phyloP scores from a whole-genome alignment of 1,140 invertebrate genomes.

The Habropoda laboriosa region DNA sequence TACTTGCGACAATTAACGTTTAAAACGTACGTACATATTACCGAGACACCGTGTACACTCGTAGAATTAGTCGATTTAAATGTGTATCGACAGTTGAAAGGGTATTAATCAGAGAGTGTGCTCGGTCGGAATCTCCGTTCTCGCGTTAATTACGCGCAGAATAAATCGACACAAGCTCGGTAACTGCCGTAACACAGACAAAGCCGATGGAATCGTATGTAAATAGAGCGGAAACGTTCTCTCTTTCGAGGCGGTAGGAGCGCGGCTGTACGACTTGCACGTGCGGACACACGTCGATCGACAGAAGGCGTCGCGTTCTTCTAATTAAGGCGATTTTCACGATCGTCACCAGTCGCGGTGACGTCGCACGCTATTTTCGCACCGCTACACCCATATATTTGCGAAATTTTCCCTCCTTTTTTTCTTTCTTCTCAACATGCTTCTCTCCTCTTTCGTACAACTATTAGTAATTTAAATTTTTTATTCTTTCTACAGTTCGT shows the following conservation, averaged over 20 bases:
- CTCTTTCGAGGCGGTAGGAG: constrained; percentile 12
- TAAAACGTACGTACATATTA: too few species aligned
- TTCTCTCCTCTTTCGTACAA: too few species aligned
- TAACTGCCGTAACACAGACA: neutral
- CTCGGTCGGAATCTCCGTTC: neutral
- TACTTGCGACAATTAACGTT: too few species aligned
- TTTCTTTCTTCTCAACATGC: neutral
- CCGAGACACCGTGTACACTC: too few species aligned
- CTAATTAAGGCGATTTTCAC: constrained; percentile 48
- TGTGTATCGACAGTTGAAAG: constrained; percentile 11
- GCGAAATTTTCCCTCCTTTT: neutral
- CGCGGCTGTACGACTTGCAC: constrained; percentile 22
- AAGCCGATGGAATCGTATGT: constrained; percentile 14
- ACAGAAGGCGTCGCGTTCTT: neutral
- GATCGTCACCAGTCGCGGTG: constrained; percentile 31
- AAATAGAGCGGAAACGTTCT: constrained; percentile 47
- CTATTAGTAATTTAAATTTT: too few species aligned
- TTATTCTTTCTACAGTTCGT: too few species aligned
- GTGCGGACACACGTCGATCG: constrained; percentile 22
- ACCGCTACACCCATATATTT: constrained; percentile 20
- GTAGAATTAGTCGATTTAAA: too few species aligned
- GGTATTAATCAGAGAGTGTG: constrained; percentile 15
- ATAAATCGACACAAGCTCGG: neutral
- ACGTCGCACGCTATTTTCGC: neutral
- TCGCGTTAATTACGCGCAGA: constrained; percentile 41